phyloP scores from a whole-genome alignment of 2,797 vertebrate species.

The Anguilla marmorata region DNA sequence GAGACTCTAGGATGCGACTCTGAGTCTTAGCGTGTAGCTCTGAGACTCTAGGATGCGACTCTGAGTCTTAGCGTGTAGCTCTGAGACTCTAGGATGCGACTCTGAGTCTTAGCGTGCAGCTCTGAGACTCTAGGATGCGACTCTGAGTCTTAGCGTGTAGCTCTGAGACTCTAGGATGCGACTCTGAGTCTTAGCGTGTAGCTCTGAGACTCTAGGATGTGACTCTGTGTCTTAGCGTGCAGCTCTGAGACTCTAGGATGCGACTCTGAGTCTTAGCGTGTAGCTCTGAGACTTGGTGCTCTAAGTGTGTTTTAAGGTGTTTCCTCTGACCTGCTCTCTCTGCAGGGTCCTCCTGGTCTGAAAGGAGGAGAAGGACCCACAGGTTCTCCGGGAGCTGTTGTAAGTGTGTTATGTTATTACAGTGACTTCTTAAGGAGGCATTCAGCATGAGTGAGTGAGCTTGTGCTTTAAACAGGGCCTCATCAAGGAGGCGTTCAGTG shows the following conservation, averaged over 20 bases:
- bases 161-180: background rate
- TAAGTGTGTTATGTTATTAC: conserved; percentile 66
- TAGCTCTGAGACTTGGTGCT: background rate
- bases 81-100: too few species aligned
- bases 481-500: background rate
- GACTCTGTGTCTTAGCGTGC: background rate
- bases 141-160: background rate
- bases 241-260: background rate
- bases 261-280: background rate
- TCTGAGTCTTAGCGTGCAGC: background rate
- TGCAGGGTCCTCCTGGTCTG: conserved; percentile 82
- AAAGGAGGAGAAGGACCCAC: conserved; percentile 87
- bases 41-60: too few species aligned
- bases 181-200: background rate
- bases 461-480: background rate
- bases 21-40: background rate
- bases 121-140: background rate
- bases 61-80: background rate
- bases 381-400: conserved; percentile 74
- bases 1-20: too few species aligned
- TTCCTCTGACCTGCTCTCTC: conserved; percentile 34
- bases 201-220: background rate
- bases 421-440: background rate
- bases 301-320: background rate
- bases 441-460: background rate